Conservation (phyloP, 2,888 invertebrate genomes). For the Nyleta sp. region DNA sequence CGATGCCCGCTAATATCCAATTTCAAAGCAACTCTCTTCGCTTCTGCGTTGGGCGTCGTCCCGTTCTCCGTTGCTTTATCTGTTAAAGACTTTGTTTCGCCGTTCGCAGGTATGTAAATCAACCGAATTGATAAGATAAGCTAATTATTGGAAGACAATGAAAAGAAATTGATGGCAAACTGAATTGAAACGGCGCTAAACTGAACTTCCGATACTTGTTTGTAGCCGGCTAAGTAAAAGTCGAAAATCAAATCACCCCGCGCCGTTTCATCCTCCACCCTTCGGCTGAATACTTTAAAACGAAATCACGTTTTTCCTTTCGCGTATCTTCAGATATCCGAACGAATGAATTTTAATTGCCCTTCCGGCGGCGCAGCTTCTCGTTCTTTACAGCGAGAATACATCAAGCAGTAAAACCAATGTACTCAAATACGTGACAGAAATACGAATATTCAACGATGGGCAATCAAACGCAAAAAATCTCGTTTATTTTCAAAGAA, state of each 20-base stretch:
- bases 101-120: too few species aligned
- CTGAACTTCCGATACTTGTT: slow-evolving; percentile 60
- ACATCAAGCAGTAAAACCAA: slow-evolving; percentile 68
- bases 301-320: slow-evolving; percentile 70
- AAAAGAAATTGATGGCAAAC: slow-evolving; percentile 35
- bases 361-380: slow-evolving; percentile 64
- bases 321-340: slow-evolving; percentile 67
- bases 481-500: slow-evolving; percentile 58
- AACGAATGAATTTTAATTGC: slow-evolving; percentile 71
- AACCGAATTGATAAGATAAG: slow-evolving; percentile 17
- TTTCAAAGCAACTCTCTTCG: too few species aligned
- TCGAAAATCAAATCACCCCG: slow-evolving; percentile 57
- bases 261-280: slow-evolving; percentile 50
- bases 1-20: too few species aligned
- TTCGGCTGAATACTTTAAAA: slow-evolving; percentile 67
- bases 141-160: slow-evolving; percentile 22
- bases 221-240: slow-evolving; percentile 60
- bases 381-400: slow-evolving; percentile 65
- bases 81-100: too few species aligned
- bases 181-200: slow-evolving; percentile 40
- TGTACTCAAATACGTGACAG: slow-evolving; percentile 66
- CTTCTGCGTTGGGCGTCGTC: too few species aligned
- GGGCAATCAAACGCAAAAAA: slow-evolving; percentile 60
- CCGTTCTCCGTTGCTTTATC: too few species aligned
- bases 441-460: slow-evolving; percentile 62